phyloP scores from a whole-genome alignment of 35 echinoderm and acorn worm species.

The Lytechinus variegatus region DNA sequence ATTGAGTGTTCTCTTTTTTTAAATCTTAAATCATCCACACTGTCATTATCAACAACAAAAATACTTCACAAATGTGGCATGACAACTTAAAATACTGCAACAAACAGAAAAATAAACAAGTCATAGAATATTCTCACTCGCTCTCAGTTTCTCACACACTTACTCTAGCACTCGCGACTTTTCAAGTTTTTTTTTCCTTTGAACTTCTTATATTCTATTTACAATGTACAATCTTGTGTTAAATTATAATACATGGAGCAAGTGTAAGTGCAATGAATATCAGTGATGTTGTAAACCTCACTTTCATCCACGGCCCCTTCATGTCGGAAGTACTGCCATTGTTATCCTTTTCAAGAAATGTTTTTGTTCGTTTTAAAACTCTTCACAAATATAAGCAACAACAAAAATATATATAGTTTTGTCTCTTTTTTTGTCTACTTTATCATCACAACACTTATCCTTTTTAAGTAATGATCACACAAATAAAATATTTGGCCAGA shows the following conservation, averaged over 20 bases:
- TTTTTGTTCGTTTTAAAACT: constrained; percentile 9
- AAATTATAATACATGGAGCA: constrained; percentile 52
- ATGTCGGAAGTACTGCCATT: constrained; percentile 40
- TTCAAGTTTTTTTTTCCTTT: background rate
- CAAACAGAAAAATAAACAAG: constrained; percentile 17
- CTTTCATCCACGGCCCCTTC: constrained; percentile 19
- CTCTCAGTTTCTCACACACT: constrained; percentile 11
- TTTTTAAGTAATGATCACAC: constrained; percentile 14
- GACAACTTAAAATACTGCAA: constrained; percentile 43
- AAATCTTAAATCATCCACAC: constrained; percentile 7
- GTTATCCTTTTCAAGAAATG: constrained; percentile 37
- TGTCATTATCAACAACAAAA: constrained; percentile 7
- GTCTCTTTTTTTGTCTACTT: constrained; percentile 7
- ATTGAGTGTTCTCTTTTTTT: background rate
- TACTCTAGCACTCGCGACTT: constrained; percentile 20
- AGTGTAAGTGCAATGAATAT: constrained; percentile 24
- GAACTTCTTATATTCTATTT: constrained; percentile 22
- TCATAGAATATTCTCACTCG: background rate
- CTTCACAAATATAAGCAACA: constrained; percentile 43
- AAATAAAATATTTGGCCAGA: constrained; percentile 39
- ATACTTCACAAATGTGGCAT: constrained; percentile 10
- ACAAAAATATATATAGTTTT: constrained; percentile 51
- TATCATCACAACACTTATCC: background rate
- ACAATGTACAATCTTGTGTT: constrained; percentile 51
- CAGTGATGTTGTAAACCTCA: background rate